These are phyloP conservation scores for Parambassis ranga DNA, from an alignment of 2,797 vertebrate genomes.

Conservation along the genomic window DNA sequence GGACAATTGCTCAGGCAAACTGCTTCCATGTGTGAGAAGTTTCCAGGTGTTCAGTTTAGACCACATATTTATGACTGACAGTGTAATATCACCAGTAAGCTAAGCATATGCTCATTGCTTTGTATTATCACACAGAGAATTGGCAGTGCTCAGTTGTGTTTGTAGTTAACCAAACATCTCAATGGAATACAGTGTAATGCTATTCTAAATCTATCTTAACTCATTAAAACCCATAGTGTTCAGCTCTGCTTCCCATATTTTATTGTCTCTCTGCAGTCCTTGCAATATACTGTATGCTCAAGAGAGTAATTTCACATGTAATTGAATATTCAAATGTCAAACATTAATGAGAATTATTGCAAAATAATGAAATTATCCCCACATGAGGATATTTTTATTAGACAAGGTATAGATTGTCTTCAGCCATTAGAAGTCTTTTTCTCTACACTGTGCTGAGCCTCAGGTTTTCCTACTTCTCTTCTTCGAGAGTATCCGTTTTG, in stretches of 20 bases:
- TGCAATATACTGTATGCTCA: conserved; percentile 38
- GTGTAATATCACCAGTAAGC: conserved; percentile 50
- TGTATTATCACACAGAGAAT: conserved; percentile 52
- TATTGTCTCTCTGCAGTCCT: conserved; percentile 46
- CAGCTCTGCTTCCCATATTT: conserved; percentile 44
- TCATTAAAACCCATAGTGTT: conserved; percentile 66
- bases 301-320: conserved; percentile 56
- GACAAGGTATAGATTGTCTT: conserved; percentile 21
- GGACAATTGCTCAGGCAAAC: conserved; percentile 38
- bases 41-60: conserved; percentile 59
- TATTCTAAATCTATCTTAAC: conserved; percentile 64
- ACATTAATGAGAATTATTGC: conserved; percentile 46
- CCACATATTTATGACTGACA: conserved; percentile 37
- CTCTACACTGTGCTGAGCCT: conserved; percentile 5
- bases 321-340: conserved; percentile 72
- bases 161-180: conserved; percentile 65
- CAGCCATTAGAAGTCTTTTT: conserved; percentile 7
- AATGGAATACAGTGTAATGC: conserved; percentile 54
- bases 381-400: conserved; percentile 30
- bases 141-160: conserved; percentile 54
- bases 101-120: conserved; percentile 26
- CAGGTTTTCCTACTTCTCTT: conserved; percentile 21
- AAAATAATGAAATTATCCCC: conserved; percentile 55
- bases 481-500: conserved; percentile 60
- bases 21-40: conserved; percentile 23